phyloP scores from a whole-genome alignment of 2,113 vertebrate genomes.

The Rutilus rutilus region DNA sequence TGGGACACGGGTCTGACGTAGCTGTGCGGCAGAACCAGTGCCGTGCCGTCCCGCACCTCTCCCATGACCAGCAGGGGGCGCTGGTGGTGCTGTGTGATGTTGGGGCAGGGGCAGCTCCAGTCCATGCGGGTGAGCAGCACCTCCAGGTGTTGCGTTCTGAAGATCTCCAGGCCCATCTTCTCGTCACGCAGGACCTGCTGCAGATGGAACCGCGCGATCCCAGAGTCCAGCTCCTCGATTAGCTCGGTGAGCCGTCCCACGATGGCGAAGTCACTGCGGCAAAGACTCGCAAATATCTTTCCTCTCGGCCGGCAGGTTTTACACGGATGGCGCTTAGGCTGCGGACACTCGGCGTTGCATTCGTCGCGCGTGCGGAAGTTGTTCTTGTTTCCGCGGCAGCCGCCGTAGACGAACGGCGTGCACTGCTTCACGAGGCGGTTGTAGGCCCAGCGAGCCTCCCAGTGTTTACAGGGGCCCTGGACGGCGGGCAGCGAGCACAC shows the following conservation, averaged over 20 bases:
- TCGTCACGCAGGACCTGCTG: conserved; percentile 92
- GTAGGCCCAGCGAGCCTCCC: conserved; percentile 93
- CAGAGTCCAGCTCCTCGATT: conserved; percentile 88
- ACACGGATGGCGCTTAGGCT: conserved; percentile 81
- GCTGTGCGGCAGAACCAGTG: conserved; percentile 88
- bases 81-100: conserved; percentile 85
- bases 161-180: conserved; percentile 93
- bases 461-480: conserved; percentile 89
- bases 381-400: conserved; percentile 92
- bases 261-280: conserved; percentile 94
- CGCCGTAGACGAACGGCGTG: conserved; percentile 89
- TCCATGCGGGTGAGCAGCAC: conserved; percentile 89
- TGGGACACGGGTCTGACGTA: conserved; percentile 86
- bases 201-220: conserved; percentile 88
- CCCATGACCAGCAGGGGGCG: conserved; percentile 93
- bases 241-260: conserved; percentile 92
- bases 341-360: conserved; percentile 89
- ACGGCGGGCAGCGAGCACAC: conserved; percentile 87
- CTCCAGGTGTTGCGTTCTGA: conserved; percentile 91
- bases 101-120: conserved; percentile 93
- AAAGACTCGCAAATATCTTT: conserved; percentile 89
- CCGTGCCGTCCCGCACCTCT: conserved; percentile 91
- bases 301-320: conserved; percentile 84
- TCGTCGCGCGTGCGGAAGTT: conserved; percentile 86
- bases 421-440: conserved; percentile 86